Base-by-base conservation (phyloP, 2,797 vertebrate genomes). In the Erpetoichthys calabaricus region DNA sequence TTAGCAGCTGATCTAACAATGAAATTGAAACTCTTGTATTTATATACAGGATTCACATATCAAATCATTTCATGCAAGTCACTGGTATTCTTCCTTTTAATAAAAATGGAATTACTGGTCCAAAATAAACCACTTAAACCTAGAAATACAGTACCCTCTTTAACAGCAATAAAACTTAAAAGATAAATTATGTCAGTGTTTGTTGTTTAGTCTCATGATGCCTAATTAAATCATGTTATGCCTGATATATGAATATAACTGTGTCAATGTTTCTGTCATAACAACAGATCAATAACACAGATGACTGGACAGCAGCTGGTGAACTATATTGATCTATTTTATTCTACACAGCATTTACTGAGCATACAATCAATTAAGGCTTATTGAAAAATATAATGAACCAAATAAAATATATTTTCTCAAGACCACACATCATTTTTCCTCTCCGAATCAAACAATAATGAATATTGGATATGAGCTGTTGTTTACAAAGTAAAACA, bases 111-210 rank as follows among this genome's bases (percentile, higher is more conserved):
- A 25, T 25, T 25, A 25, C 25, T 25, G 25, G 25, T 25, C 25
- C 25, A 25, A 25, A 25, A 25, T 25, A 25, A 25, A 25, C 25
- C 25, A 25, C 25, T 25, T 25, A 25, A 25, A n/a, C 42, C 7
- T 9, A 50, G n/a, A 10, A 42, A 44, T 49, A 51, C 44, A 41
- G 44, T 44, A 44, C n/a, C 8, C 42, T 9, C 54, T 54, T 41
- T 44, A 54, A 10, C 41, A 42, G 3, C 45, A 52, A 7, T 51
- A 46, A 9, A 51, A 60, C 45, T 60, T 55, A 57, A 42, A 54
- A 54, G 41, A 54, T 41, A 8, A 58, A 56, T 44, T 43, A 47
- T 47, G 60, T 60, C 58, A 47, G 50, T 57, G 45, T 41, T 25
- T 25, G 9, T 57, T 47, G 55, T 44, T 49, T 54, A 52, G 45